These are phyloP conservation scores for Piscicola geometra DNA, from an alignment of 2,888 invertebrate species.

Conservation along the genomic window DNA sequence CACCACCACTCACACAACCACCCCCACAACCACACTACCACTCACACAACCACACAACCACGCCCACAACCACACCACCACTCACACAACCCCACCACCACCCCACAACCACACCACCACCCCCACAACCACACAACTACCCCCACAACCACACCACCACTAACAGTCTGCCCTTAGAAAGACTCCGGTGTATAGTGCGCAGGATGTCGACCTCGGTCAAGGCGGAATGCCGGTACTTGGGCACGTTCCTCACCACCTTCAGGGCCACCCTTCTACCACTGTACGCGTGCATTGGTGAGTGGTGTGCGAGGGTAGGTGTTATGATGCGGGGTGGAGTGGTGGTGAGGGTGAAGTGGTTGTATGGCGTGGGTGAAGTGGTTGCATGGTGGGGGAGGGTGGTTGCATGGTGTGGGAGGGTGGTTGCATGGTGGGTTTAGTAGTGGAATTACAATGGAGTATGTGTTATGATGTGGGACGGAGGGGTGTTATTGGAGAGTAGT, in stretches of 20 bases:
- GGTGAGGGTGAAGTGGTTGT: too few relatives aligned
- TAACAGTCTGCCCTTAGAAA: conserved; percentile 91
- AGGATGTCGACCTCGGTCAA: conserved; percentile 97
- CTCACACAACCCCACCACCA: not conserved
- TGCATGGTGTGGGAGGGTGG: too few relatives aligned
- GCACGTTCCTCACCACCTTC: conserved; percentile 98
- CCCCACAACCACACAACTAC: not conserved
- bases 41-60: too few relatives aligned
- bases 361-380: too few relatives aligned
- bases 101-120: not conserved
- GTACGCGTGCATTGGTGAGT: not conserved
- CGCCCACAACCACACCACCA: not conserved
- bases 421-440: too few relatives aligned
- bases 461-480: too few relatives aligned
- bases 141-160: conserved; percentile 56
- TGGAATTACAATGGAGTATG: too few relatives aligned
- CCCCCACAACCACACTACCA: too few relatives aligned
- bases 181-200: conserved; percentile 87
- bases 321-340: too few relatives aligned
- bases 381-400: too few relatives aligned
- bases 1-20: not conserved
- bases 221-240: conserved; percentile 98
- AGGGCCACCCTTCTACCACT: conserved; percentile 63
- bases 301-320: too few relatives aligned
- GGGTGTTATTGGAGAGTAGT: too few relatives aligned